Evolutionary conservation across 2,888 invertebrate species (phyloP), one percentile per base, ranked within the genome.

Genomic region (Drosophila yooni): DNA sequence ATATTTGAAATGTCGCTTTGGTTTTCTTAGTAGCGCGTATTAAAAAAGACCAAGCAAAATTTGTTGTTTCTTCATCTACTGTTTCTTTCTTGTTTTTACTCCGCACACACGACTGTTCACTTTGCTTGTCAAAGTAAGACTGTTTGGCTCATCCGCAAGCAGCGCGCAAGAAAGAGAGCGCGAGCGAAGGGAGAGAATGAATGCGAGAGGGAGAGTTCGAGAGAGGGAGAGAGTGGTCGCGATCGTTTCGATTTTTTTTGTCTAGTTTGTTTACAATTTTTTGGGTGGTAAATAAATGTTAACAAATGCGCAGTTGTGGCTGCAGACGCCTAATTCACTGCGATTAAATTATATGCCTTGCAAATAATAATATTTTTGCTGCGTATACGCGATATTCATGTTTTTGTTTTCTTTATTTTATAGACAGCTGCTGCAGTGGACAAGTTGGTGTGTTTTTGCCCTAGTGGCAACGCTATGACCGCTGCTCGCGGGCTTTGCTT

Each of bases 271-370:
- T 46, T 56, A 59, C 59, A 72, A 66, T 58, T 70, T 61, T 52
- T 60, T 61, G 52, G 50, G 58, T 62, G 59, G 61, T 56, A 76
- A 76, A 67, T 67, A 63, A 57, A 63, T 57, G 59, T 63, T 38
- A 38, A 34, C 59, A 67, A 72, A 63, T 73, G 67, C 59, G 76
- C 48, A 66, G 60, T 76, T 74, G 68, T 59, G 21, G 33, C 33
- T 31, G 31, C n/a, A 36, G 25, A 38, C 13, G 36, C n/a, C 7
- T 25, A 25, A 11, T 46, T n/a, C 18, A 31, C 29, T 60, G 54
- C 38, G 38, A 60, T 46, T 56, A 51, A 33, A 51, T 50, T 34
- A 52, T 60, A 46, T 60, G 50, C 33, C 29, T n/a, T 38, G 13
- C 51, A 66, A 66, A 54, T 59, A 66, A 25, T 46, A n/a, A 29